Evolutionary conservation across 2,888 invertebrate species (phyloP), one percentile per base, ranked within the genome.

Genomic region (Galerucella nymphaeae): DNA sequence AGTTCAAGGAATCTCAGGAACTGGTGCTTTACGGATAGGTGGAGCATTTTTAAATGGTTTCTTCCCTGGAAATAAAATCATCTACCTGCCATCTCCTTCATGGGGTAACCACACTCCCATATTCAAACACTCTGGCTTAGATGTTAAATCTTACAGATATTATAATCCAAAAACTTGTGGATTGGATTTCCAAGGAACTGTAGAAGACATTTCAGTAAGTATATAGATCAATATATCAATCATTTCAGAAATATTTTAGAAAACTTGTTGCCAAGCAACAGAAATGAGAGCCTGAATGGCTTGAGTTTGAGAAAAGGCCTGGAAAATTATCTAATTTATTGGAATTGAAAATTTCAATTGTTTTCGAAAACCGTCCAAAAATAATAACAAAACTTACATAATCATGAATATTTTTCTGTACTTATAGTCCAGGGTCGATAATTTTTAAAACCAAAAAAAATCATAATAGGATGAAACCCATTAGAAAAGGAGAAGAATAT

Each of bases 91-190:
- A 6, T 88, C 90, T 1, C 99, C 99, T 5, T 93, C 99, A 0
- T 99, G 99, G 99, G 99, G 99, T 67, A 99, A 99, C 87, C 99
- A 99, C 86, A 93, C 92, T 0, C 97, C 98, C 68, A 91, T 99
- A 83, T 97, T 98, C 88, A 97, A 94, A 88, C 93, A 94, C 83
- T 89, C 96, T 66, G 94, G 95, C 3, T 86, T 99, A 70, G 89
- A 93, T 14, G 93, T 97, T 63, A 96, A 98, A 85, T 90, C 92
- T 70, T 99, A 99, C 88, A 91, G 94, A 76, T 99, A 99, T 88
- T 99, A 96, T 85, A 95, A 99, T 84, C 91, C 96, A 1, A 93
- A 93, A 80, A 97, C 96, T 2, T 96, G 96, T 85, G 98, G 96
- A 2, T 93, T 99, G 84, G 97, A 99, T 86, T 94, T 97, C 80